Conservation (phyloP, 2,797 vertebrate genomes). For the Phoxinus dragarum region DNA sequence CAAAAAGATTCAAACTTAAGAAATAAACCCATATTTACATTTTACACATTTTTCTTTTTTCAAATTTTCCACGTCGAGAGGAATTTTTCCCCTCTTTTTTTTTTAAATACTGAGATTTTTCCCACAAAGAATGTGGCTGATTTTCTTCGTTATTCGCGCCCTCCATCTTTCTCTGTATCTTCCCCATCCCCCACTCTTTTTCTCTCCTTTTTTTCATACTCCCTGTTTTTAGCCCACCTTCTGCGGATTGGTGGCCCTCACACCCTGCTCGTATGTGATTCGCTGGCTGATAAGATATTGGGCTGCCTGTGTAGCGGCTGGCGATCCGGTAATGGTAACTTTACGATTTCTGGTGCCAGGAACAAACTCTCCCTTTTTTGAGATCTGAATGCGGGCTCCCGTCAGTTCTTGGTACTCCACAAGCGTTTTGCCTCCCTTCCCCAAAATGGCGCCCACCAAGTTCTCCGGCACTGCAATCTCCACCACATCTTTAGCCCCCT, state of each 20-base stretch:
- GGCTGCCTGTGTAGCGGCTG: slow-evolving; percentile 92
- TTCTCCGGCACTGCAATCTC: slow-evolving; percentile 96
- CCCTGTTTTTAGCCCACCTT: slow-evolving; percentile 87
- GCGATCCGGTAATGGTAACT: slow-evolving; percentile 95
- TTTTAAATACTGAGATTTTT: slow-evolving; percentile 81
- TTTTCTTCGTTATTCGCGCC: slow-evolving; percentile 78
- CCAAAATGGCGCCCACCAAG: slow-evolving; percentile 95
- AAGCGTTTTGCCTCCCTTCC: slow-evolving; percentile 95
- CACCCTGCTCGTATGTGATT: slow-evolving; percentile 96
- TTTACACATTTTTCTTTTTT: slow-evolving; percentile 83
- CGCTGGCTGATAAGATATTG: slow-evolving; percentile 98
- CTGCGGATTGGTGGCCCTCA: slow-evolving; percentile 94
- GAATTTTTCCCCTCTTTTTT: slow-evolving; percentile 66
- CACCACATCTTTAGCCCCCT: slow-evolving; percentile 94
- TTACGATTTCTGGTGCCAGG: slow-evolving; percentile 97
- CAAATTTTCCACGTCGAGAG: slow-evolving; percentile 77
- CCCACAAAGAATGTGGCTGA: slow-evolving; percentile 75
- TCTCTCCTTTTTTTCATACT: slow-evolving; percentile 65
- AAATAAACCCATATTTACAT: slow-evolving; percentile 89
- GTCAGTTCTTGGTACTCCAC: slow-evolving; percentile 98
- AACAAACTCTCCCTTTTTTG: slow-evolving; percentile 97
- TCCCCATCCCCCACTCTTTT: slow-evolving; percentile 65
- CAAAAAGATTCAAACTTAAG: slow-evolving; percentile 82
- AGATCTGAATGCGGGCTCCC: slow-evolving; percentile 96
- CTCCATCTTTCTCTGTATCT: slow-evolving; percentile 78